Evolutionary conservation across 2,113 vertebrate genomes (phyloP).

Genomic region (Pterocles gutturalis): DNA sequence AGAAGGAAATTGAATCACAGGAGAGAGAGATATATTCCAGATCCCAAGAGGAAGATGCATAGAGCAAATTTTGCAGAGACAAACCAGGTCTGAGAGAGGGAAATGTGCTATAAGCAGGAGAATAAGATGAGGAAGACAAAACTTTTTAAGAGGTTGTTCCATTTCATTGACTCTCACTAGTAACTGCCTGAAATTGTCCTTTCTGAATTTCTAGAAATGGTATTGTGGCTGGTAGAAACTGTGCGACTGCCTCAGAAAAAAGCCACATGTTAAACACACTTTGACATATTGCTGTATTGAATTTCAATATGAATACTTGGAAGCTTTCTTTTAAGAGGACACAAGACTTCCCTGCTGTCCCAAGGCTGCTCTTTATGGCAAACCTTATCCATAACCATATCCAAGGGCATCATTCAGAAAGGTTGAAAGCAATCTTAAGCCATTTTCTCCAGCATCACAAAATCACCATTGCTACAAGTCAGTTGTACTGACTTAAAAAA

Average conservation of each 20-base stretch:
- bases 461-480: background rate
- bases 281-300: background rate
- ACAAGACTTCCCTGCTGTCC: background rate
- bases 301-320: background rate
- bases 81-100: conserved; percentile 62
- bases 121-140: background rate
- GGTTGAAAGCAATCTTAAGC: background rate
- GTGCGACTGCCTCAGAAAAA: background rate
- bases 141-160: conserved; percentile 36
- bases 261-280: background rate
- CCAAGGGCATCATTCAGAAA: background rate
- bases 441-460: background rate
- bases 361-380: background rate
- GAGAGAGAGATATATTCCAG: conserved; percentile 67
- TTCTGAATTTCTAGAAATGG: background rate
- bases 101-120: background rate
- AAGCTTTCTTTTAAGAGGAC: background rate
- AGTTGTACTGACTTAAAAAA: background rate
- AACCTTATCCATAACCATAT: background rate
- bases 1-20: conserved; percentile 53
- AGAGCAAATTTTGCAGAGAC: conserved; percentile 25
- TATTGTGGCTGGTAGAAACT: background rate
- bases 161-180: background rate
- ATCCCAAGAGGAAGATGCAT: conserved; percentile 60
- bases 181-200: background rate